Evolutionary conservation across 2,797 vertebrate genomes (phyloP).

Genomic region (Clarias pachynema): DNA sequence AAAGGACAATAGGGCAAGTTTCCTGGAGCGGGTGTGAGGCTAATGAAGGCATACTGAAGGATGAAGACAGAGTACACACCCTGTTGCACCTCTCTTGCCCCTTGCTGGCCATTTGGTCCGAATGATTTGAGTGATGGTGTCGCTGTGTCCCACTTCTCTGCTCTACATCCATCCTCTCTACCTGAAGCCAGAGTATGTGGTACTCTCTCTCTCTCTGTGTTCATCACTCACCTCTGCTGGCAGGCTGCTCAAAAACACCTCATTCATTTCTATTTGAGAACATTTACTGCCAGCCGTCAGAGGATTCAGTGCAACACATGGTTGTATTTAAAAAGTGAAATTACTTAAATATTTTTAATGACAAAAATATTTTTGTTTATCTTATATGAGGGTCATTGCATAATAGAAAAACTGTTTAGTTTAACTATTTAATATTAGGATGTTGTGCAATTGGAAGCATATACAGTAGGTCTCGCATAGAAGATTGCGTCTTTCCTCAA

Average conservation of each 20-base stretch:
- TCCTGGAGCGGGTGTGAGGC: conserved; percentile 9
- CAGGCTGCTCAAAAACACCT: conserved; percentile 11
- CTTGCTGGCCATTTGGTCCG: conserved; percentile 54
- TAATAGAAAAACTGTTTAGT: neutral
- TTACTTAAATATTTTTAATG: neutral
- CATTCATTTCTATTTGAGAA: conserved; percentile 31
- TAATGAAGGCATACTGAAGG: conserved; percentile 30
- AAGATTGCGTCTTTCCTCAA: conserved; percentile 35
- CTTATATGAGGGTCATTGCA: neutral
- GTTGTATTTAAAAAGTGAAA: neutral
- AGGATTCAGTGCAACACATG: neutral
- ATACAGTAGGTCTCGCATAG: conserved; percentile 36
- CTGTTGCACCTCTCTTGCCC: conserved; percentile 59
- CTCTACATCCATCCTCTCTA: conserved; percentile 62
- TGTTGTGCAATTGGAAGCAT: conserved; percentile 46
- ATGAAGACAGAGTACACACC: conserved; percentile 58
- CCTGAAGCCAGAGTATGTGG: conserved; percentile 41
- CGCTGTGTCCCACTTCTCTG: conserved; percentile 63
- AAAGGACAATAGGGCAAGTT: conserved; percentile 32
- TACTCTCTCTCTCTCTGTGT: conserved; percentile 14
- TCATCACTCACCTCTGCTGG: conserved; percentile 58
- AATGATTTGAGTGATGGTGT: conserved; percentile 62
- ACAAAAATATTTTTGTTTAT: neutral
- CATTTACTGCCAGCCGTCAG: neutral
- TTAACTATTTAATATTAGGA: conserved; percentile 39